Evolutionary conservation across 1,140 invertebrate species (phyloP).

Genomic region (Tenebrio molitor): DNA sequence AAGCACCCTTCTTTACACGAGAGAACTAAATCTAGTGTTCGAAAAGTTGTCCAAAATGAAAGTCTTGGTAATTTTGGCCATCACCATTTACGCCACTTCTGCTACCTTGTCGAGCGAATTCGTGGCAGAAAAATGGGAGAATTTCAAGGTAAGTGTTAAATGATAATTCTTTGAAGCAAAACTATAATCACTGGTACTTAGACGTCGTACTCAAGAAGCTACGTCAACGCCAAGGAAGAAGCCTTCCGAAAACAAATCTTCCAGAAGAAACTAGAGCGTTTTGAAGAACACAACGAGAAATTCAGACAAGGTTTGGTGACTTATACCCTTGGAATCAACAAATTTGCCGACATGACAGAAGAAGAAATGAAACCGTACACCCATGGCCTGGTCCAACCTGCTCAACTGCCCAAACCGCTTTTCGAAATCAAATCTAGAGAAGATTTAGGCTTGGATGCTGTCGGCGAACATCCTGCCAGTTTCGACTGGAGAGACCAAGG

Average conservation of each 20-base stretch:
- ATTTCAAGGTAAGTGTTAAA: constrained; percentile 17
- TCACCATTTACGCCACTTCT: constrained; percentile 1
- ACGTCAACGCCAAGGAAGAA: constrained; percentile 8
- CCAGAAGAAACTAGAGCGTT: constrained; percentile 17
- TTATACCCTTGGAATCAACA: constrained; percentile 8
- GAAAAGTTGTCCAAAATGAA: constrained; percentile 1
- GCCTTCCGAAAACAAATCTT: constrained; percentile 12
- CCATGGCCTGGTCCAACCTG: background rate
- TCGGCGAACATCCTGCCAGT: background rate
- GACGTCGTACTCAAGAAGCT: background rate
- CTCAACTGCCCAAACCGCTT: background rate
- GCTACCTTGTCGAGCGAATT: background rate
- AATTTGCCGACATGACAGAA: constrained; percentile 22
- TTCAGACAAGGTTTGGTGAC: constrained; percentile 18
- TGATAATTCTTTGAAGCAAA: background rate
- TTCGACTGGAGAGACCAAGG: constrained; percentile 39
- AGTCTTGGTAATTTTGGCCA: background rate
- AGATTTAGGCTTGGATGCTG: background rate
- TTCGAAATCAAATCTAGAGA: background rate
- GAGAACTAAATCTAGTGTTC: no score
- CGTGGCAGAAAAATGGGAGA: constrained; percentile 25
- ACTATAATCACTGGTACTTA: no score
- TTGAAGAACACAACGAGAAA: constrained; percentile 32
- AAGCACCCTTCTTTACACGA: no score
- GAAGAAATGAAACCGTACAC: constrained; percentile 35